phyloP scores from a whole-genome alignment of 2,113 vertebrate species.

The Potamarius usumacintae region DNA sequence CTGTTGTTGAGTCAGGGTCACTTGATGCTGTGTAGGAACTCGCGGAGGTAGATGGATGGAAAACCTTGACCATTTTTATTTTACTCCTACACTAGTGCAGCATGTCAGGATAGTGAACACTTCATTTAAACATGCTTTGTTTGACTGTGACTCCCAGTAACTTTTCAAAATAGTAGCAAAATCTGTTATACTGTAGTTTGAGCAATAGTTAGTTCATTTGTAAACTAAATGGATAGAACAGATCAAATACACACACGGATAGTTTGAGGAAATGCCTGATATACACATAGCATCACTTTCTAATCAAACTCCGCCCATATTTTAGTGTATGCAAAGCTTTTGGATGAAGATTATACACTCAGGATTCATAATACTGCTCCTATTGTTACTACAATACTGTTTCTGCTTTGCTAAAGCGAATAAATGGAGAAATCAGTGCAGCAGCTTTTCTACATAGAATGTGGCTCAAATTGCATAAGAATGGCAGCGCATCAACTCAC shows the following conservation, averaged over 20 bases:
- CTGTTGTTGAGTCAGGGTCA: neutral
- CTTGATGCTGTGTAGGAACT: neutral
- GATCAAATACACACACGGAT: neutral
- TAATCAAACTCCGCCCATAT: neutral
- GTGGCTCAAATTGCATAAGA: slow-evolving; percentile 6
- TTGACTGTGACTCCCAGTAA: neutral
- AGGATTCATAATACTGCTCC: neutral
- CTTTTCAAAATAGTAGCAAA: neutral
- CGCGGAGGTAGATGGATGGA: neutral
- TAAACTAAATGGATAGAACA: neutral
- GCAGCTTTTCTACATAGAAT: neutral
- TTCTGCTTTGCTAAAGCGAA: neutral
- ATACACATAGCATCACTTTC: neutral
- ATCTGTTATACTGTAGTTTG: neutral
- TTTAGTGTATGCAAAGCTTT: neutral
- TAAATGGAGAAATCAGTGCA: neutral
- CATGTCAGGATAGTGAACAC: neutral
- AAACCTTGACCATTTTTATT: neutral
- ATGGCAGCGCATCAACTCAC: slow-evolving; percentile 28
- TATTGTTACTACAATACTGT: neutral
- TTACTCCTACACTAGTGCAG: neutral
- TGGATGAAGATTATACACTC: neutral
- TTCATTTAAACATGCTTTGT: neutral
- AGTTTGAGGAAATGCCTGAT: neutral
- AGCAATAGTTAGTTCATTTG: neutral